Evolutionary conservation across 1,140 invertebrate species (phyloP).

Genomic region (Octopus bimaculoides): DNA sequence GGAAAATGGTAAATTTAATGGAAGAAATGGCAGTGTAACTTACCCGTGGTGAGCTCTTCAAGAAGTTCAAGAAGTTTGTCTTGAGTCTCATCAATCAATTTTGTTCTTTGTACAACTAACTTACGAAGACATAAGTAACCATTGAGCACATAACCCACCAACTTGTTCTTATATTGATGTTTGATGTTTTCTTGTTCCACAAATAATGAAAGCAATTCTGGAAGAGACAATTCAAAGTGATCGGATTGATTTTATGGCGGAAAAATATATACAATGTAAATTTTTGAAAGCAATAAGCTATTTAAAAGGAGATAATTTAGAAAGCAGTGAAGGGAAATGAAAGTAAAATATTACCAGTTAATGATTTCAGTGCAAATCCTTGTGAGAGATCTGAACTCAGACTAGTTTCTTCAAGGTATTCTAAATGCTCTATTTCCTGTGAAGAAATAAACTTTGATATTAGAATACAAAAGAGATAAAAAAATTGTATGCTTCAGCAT

Average conservation of each 20-base stretch:
- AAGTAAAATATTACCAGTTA: slow-evolving; percentile 38
- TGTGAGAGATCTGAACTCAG: slow-evolving; percentile 90
- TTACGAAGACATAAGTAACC: slow-evolving; percentile 89
- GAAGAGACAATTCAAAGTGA: slow-evolving; percentile 70
- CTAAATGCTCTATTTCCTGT: slow-evolving; percentile 76
- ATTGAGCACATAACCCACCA: slow-evolving; percentile 86
- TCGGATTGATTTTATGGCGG: background rate
- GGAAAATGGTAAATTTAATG: background rate
- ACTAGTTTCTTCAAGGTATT: slow-evolving; percentile 65
- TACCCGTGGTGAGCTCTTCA: slow-evolving; percentile 93
- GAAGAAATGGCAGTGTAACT: background rate
- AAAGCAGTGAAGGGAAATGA: too few relatives aligned
- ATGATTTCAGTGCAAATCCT: slow-evolving; percentile 63
- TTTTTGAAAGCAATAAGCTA: too few relatives aligned
- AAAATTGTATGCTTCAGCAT: background rate
- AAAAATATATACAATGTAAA: background rate
- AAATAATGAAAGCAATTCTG: slow-evolving; percentile 81
- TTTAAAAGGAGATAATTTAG: too few relatives aligned
- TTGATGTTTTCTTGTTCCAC: slow-evolving; percentile 68
- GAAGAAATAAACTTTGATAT: slow-evolving; percentile 48
- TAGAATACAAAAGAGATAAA: background rate
- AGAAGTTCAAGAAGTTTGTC: slow-evolving; percentile 90
- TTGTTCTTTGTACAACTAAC: slow-evolving; percentile 89
- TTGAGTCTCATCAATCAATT: slow-evolving; percentile 94
- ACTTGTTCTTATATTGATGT: slow-evolving; percentile 82